These are phyloP conservation scores for Catalaphyllia jardinei DNA, from an alignment of 64 coral and sea anemone species.

Conservation along the genomic window DNA sequence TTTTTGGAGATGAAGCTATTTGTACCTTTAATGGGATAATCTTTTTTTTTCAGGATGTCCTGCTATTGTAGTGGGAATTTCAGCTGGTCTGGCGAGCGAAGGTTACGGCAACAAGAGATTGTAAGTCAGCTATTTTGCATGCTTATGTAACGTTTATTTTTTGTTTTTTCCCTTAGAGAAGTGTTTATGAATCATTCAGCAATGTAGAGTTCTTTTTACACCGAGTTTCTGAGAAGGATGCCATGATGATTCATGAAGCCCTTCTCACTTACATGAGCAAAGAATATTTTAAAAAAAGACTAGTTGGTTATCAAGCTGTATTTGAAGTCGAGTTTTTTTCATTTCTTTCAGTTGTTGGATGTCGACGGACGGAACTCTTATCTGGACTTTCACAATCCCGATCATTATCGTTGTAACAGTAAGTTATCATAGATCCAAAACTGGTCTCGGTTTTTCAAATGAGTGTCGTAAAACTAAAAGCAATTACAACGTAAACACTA, in stretches of 20 bases:
- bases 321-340: neutral
- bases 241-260: no score
- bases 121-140: constrained; percentile 54
- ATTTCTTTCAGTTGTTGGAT: constrained; percentile 87
- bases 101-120: constrained; percentile 96
- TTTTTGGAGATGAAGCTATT: neutral
- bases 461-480: no score
- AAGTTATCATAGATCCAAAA: constrained; percentile 26
- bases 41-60: constrained; percentile 69
- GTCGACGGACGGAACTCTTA: constrained; percentile 84
- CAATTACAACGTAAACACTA: no score
- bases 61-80: constrained; percentile 89
- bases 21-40: neutral
- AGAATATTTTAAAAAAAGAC: no score
- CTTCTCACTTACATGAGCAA: no score
- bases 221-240: no score
- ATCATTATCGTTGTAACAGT: constrained; percentile 75
- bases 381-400: constrained; percentile 92
- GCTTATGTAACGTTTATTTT: neutral
- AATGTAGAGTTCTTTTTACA: no score
- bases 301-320: no score
- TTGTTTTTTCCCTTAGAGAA: no score
- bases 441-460: neutral
- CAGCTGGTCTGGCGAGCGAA: constrained; percentile 84
- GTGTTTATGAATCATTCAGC: no score